phyloP scores from a whole-genome alignment of 2,888 invertebrate species.

The Xanthorhoe spadicearia region DNA sequence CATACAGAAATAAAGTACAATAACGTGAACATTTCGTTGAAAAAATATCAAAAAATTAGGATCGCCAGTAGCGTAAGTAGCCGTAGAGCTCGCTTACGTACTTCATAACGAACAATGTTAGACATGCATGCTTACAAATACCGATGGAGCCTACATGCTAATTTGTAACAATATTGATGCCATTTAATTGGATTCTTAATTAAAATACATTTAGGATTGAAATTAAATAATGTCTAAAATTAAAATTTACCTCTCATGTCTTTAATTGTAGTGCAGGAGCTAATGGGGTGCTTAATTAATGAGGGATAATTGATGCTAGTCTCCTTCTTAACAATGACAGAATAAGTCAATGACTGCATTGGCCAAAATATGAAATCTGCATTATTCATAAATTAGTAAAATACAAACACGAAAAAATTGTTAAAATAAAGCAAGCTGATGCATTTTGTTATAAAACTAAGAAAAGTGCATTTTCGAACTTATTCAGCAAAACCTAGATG shows the following conservation, averaged over 20 bases:
- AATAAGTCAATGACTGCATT: not conserved
- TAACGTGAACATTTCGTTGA: slow-evolving; percentile 80
- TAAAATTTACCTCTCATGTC: slow-evolving; percentile 71
- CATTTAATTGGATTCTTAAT: slow-evolving; percentile 76
- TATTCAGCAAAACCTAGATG: slow-evolving; percentile 21
- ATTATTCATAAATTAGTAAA: not conserved
- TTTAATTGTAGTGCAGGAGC: slow-evolving; percentile 67
- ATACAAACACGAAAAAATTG: slow-evolving; percentile 7
- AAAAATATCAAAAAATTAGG: slow-evolving; percentile 82
- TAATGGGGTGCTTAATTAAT: not conserved
- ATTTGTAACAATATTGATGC: slow-evolving; percentile 71
- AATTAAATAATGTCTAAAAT: slow-evolving; percentile 71
- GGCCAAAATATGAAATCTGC: not conserved
- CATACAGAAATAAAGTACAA: slow-evolving; percentile 76
- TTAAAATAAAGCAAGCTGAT: slow-evolving; percentile 15
- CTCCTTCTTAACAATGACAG: not conserved
- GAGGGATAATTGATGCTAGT: slow-evolving; percentile 7
- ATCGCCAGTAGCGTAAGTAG: slow-evolving; percentile 69
- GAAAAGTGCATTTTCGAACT: slow-evolving; percentile 29
- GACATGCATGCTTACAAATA: slow-evolving; percentile 67
- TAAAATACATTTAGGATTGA: slow-evolving; percentile 71
- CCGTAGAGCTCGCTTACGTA: slow-evolving; percentile 73
- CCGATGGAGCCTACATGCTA: slow-evolving; percentile 70
- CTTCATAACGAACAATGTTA: slow-evolving; percentile 73
- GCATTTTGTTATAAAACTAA: slow-evolving; percentile 7